Evolutionary conservation across 2,888 invertebrate genomes (phyloP).

Genomic region (Eudasyphora cyanicolor): DNA sequence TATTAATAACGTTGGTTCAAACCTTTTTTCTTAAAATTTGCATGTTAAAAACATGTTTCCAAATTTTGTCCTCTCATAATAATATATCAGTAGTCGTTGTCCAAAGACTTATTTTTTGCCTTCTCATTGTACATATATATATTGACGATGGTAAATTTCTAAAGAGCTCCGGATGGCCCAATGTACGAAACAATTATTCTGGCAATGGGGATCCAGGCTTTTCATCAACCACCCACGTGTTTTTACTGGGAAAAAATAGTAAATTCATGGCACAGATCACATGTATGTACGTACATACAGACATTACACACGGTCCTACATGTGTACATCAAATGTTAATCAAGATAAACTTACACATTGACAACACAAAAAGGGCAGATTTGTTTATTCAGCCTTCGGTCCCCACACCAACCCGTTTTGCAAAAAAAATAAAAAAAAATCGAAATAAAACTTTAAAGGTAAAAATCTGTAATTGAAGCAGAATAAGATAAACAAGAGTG

Average conservation of each 20-base stretch:
- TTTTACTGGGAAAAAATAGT: not conserved
- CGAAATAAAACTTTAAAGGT: conserved; percentile 26
- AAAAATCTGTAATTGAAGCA: conserved; percentile 31
- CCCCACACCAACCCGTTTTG: not conserved
- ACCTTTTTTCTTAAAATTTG: too few species aligned
- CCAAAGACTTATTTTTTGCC: too few species aligned
- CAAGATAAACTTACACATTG: conserved; percentile 30
- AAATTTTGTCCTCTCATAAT: too few species aligned
- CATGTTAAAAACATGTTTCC: too few species aligned
- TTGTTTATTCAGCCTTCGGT: not conserved
- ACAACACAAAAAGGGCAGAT: conserved; percentile 28
- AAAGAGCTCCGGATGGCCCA: too few species aligned
- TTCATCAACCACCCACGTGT: not conserved
- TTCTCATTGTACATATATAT: too few species aligned
- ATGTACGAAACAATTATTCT: too few species aligned
- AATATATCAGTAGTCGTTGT: too few species aligned
- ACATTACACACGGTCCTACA: not conserved
- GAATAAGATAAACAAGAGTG: conserved; percentile 21
- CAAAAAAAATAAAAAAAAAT: not conserved
- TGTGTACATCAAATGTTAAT: conserved; percentile 14
- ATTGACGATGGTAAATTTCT: too few species aligned
- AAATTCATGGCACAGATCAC: conserved; percentile 43
- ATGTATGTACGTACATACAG: not conserved
- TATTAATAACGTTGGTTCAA: too few species aligned
- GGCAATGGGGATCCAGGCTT: not conserved